phyloP scores from a whole-genome alignment of 2,888 invertebrate genomes.

The Drosophila setosimentum region DNA sequence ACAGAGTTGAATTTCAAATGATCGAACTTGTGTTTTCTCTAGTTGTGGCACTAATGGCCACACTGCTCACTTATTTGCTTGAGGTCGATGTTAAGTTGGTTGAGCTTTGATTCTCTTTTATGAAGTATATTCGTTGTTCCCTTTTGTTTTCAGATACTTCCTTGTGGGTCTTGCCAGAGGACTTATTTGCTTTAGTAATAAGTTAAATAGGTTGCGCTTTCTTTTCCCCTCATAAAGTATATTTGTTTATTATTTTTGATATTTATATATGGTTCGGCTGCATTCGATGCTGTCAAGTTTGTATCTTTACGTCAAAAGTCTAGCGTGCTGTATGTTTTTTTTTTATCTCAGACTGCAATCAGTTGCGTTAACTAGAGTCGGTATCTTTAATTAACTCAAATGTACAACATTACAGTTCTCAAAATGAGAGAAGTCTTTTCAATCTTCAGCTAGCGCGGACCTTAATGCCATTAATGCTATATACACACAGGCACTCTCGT shows the following conservation, averaged over 20 bases:
- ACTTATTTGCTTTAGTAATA: background rate
- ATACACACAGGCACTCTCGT: slow-evolving; percentile 43
- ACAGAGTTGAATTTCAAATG: background rate
- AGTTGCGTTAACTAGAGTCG: background rate
- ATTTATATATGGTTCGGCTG: no score
- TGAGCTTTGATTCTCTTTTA: background rate
- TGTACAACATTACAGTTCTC: background rate
- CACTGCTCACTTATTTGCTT: background rate
- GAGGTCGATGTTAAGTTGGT: background rate
- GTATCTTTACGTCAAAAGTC: background rate
- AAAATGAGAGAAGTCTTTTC: slow-evolving; percentile 20
- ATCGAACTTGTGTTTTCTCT: background rate
- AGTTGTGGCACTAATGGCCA: background rate
- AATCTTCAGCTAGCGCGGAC: slow-evolving; percentile 58
- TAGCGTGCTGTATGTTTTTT: background rate
- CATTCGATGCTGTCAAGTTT: background rate
- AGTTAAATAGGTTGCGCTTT: background rate
- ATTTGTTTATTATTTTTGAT: no score
- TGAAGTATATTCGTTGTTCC: background rate
- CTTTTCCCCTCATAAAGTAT: background rate
- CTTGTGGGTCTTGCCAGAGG: background rate
- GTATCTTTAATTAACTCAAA: background rate
- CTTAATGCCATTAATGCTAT: slow-evolving; percentile 72
- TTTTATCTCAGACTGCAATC: background rate
- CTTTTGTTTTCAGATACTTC: background rate